A percentile compares a stretch with the other conserved stretches of the same genome.
These are phyloP conservation scores for Pyrgus malvae DNA, from an alignment of 2,888 invertebrate species.

Conservation along the genomic window DNA sequence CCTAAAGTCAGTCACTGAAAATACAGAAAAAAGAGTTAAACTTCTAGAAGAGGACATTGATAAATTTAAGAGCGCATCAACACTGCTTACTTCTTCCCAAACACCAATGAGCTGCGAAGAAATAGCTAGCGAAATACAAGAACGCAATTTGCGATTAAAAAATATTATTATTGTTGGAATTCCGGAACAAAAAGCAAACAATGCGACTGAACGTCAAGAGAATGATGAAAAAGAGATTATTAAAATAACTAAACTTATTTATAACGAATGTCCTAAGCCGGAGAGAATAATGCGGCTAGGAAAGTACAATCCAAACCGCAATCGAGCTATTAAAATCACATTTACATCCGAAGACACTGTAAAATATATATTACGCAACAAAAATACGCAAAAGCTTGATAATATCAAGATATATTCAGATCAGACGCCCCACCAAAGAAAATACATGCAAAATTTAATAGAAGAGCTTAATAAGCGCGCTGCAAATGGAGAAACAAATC, in stretches of 20 bases:
- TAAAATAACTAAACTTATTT: not conserved
- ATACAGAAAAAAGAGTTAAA: too few relatives aligned
- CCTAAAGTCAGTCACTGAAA: too few relatives aligned
- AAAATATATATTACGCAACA: not conserved
- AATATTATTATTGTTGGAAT: not conserved
- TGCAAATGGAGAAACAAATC: not conserved
- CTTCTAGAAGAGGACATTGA: too few relatives aligned
- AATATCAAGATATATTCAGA: too few relatives aligned
- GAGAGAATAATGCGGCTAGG: not conserved
- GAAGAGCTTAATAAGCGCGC: not conserved
- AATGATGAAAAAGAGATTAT: not conserved
- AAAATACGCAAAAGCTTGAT: not conserved
- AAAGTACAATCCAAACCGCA: not conserved
- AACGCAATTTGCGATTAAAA: not conserved
- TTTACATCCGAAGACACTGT: not conserved
- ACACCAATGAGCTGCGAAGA: too few relatives aligned
- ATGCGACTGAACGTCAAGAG: not conserved
- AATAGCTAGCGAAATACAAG: too few relatives aligned
- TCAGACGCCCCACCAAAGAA: too few relatives aligned
- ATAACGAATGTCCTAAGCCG: not conserved
- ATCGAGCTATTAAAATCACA: not conserved
- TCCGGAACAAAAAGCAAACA: not conserved
- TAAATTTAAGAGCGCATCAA: too few relatives aligned
- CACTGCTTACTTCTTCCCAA: too few relatives aligned
- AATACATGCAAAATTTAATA: too few relatives aligned